A percentile compares a stretch with the other conserved stretches of the same genome.
Evolutionary conservation across 2,888 invertebrate genomes (phyloP).

Genomic region (Lysandra coridon): DNA sequence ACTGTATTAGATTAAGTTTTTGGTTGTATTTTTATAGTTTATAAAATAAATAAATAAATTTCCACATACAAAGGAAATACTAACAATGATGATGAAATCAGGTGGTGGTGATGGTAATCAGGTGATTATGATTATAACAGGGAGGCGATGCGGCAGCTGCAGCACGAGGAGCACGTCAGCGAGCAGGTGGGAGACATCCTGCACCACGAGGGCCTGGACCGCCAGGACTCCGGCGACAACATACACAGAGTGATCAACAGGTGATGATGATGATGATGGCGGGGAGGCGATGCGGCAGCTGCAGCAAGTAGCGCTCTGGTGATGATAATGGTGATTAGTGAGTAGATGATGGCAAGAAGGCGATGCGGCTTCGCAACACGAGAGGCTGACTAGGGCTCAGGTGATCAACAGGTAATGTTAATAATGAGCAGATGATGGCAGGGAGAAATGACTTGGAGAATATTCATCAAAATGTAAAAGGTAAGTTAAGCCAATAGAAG

Average conservation of each 20-base stretch:
- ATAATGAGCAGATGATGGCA: constrained; percentile 56
- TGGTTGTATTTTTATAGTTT: no score
- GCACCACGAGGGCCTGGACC: constrained; percentile 56
- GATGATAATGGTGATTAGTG: constrained; percentile 27
- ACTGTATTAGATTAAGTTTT: no score
- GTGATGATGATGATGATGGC: constrained; percentile 51
- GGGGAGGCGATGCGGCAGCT: constrained; percentile 72
- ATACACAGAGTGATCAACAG: constrained; percentile 84
- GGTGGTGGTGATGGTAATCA: no score
- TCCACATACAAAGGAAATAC: neutral
- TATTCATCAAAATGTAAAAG: neutral
- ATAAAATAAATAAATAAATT: no score
- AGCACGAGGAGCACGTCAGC: constrained; percentile 67
- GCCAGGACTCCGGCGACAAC: constrained; percentile 73
- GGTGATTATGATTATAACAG: constrained; percentile 44
- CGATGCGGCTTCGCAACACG: constrained; percentile 69
- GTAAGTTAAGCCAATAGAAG: neutral
- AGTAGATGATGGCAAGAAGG: constrained; percentile 53
- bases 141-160: constrained; percentile 69
- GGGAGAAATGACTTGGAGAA: constrained; percentile 36
- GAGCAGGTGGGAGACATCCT: constrained; percentile 65
- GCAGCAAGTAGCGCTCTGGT: constrained; percentile 77
- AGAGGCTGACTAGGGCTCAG: constrained; percentile 54
- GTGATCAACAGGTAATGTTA: constrained; percentile 81
- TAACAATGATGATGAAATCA: no score